Evolutionary conservation across 2,113 vertebrate genomes (phyloP).

Genomic region (Genyomyrus donnyi): DNA sequence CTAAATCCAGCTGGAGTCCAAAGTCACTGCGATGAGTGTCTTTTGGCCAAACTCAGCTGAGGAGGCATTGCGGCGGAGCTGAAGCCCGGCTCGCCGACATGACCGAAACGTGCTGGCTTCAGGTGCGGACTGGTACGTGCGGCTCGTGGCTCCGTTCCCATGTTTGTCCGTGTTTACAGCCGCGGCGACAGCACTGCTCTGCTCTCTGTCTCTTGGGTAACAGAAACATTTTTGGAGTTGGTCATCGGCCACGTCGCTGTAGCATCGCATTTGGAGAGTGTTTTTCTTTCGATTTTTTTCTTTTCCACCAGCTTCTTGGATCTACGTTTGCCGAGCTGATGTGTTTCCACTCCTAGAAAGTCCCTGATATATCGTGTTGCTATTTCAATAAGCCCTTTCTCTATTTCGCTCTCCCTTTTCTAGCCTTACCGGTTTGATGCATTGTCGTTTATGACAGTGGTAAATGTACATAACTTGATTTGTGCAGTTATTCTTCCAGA

Average conservation of each 20-base stretch:
- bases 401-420: not conserved
- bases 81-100: not conserved
- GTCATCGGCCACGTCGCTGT: not conserved
- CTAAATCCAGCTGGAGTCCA: not conserved
- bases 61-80: not conserved
- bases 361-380: not conserved
- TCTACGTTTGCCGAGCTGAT: not conserved
- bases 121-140: slow-evolving; percentile 12
- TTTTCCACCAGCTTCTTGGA: not conserved
- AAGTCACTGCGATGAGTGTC: not conserved
- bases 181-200: slow-evolving; percentile 39
- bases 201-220: slow-evolving; percentile 37
- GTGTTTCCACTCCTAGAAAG: slow-evolving; percentile 9
- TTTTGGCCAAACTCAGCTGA: not conserved
- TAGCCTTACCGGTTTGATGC: not conserved
- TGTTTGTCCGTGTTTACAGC: slow-evolving; percentile 62
- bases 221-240: not conserved
- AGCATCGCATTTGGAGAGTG: not conserved
- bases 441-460: not conserved
- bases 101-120: not conserved
- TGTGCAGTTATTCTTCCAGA: not conserved
- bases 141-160: slow-evolving; percentile 40
- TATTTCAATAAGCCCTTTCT: not conserved
- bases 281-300: not conserved
- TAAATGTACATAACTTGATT: not conserved